Evolutionary conservation across 2,888 invertebrate species (phyloP).

Genomic region (Drosophila hamatofila): DNA sequence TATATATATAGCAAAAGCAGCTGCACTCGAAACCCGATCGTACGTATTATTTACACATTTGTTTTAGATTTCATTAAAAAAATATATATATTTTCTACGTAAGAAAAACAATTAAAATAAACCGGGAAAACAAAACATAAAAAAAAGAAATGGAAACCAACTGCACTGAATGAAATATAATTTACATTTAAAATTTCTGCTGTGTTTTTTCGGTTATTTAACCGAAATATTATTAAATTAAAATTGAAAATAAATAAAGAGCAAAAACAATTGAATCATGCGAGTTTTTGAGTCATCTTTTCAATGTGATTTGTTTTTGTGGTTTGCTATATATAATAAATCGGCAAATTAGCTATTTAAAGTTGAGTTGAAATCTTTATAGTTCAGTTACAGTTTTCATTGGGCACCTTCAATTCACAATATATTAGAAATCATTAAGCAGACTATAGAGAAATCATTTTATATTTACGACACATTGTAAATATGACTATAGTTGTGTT

Average conservation of each 20-base stretch:
- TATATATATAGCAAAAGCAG: slow-evolving; percentile 51
- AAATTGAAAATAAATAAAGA: slow-evolving; percentile 5
- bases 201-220: slow-evolving; percentile 9
- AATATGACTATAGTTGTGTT: slow-evolving; percentile 21
- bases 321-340: slow-evolving; percentile 15
- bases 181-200: not conserved
- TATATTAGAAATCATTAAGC: slow-evolving; percentile 30
- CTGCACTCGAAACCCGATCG: slow-evolving; percentile 61
- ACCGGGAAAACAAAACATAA: not conserved
- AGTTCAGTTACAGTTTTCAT: not conserved
- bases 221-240: slow-evolving; percentile 13
- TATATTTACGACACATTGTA: slow-evolving; percentile 54
- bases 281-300: slow-evolving; percentile 12
- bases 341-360: not conserved
- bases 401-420: slow-evolving; percentile 12
- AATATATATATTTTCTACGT: slow-evolving; percentile 1
- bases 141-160: not conserved
- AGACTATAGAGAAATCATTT: slow-evolving; percentile 43
- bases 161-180: slow-evolving; percentile 17
- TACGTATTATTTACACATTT: slow-evolving; percentile 51
- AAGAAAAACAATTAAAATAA: not conserved
- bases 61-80: slow-evolving; percentile 27
- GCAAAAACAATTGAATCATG: slow-evolving; percentile 17
- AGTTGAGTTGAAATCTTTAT: not conserved
- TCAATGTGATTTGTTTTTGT: slow-evolving; percentile 8